Conservation (phyloP, 2,888 invertebrate species). For the Diplolepis rosae region DNA sequence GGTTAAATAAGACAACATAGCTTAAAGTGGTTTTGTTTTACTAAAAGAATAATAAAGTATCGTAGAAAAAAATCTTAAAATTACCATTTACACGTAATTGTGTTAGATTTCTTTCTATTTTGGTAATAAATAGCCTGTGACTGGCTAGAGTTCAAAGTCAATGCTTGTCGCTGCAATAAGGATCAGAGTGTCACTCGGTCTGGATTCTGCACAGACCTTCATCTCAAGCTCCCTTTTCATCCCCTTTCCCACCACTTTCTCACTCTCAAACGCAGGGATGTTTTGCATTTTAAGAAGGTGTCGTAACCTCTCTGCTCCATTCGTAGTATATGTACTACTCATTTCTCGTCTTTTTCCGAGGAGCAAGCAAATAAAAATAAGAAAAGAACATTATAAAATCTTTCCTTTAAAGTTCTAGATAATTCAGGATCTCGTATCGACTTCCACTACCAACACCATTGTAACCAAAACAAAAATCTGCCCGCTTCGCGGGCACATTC, state of each 20-base stretch:
- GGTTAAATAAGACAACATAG: too few species aligned
- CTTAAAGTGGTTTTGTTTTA: not conserved
- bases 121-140: slow-evolving; percentile 36
- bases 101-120: slow-evolving; percentile 41
- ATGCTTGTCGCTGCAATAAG: slow-evolving; percentile 61
- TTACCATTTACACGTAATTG: slow-evolving; percentile 38
- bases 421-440: slow-evolving; percentile 57
- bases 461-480: too few species aligned
- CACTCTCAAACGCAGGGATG: slow-evolving; percentile 56
- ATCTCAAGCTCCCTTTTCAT: slow-evolving; percentile 35
- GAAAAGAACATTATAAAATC: slow-evolving; percentile 24
- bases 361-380: slow-evolving; percentile 40
- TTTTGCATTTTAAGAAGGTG: slow-evolving; percentile 73
- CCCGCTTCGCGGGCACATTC: too few species aligned
- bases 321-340: slow-evolving; percentile 56
- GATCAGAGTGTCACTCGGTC: slow-evolving; percentile 45
- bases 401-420: slow-evolving; percentile 59
- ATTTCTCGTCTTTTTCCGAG: slow-evolving; percentile 42
- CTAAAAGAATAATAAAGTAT: not conserved
- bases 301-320: slow-evolving; percentile 64
- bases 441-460: slow-evolving; percentile 2
- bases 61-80: slow-evolving; percentile 5
- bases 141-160: slow-evolving; percentile 46
- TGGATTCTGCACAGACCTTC: slow-evolving; percentile 45
- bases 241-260: slow-evolving; percentile 39